Base-by-base conservation (phyloP, 2,888 invertebrate species). In the Morpho achilles region DNA sequence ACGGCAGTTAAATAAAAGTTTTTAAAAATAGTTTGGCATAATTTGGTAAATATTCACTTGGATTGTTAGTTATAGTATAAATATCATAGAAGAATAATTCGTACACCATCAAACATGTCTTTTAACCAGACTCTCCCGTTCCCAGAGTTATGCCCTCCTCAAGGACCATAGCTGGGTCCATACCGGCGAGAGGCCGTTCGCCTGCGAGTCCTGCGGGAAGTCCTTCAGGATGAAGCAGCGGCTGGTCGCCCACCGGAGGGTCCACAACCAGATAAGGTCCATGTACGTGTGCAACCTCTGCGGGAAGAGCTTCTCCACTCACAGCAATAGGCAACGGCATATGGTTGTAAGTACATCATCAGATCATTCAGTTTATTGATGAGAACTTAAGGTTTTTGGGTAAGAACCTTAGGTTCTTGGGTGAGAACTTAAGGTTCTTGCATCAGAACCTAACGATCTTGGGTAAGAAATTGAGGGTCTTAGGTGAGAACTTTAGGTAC, bases 131-230 rank as follows among this genome's bases (percentile, higher is more conserved):
- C 4, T 5, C 5, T 32, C 32, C 32, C 32, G 7, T 8, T 39
- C 47, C 0, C 73, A 89, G 88, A 87, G 86, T 58, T 79, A 76
- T 73, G 87, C 87, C 3, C 75, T 87, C 0, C 74, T 90, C 0
- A 87, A 87, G 7, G 89, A 89, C 74, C 89, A 90, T 71, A 75
- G 74, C n/a, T 89, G 87, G 87, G 76, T 78, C 1, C 91, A 91
- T 71, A 90, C 90, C 0, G 88, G 86, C 45, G 89, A 89, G 67
- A 72, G 82, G 0, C 88, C 87, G 0, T 90, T 88, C 79, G 77
- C 82, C 40, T 91, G 91, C 65, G 79, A 82, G 6, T 65, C 76
- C 1, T 91, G 91, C 68, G 80, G 76, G 16, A 90, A 90, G 61
- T 60, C 77, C 2, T 89, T 89, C 77, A 73, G 82, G 1, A 87